phyloP scores from a whole-genome alignment of 2,113 vertebrate species.

The Girardinichthys multiradiatus region DNA sequence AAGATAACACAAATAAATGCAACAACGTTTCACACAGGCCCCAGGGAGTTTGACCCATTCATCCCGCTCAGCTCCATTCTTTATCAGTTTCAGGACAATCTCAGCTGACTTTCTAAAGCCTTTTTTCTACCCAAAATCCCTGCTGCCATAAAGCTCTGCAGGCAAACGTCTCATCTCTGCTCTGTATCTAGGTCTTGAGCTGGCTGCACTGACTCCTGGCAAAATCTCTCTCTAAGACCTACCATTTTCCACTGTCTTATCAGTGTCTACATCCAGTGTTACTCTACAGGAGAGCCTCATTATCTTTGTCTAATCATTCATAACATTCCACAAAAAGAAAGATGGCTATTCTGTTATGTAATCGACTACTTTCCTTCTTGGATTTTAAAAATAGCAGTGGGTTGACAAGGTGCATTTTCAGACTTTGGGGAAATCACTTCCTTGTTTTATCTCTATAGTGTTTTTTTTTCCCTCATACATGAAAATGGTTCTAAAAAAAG shows the following conservation, averaged over 20 bases:
- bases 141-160: not conserved
- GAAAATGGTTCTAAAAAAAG: constrained; percentile 40
- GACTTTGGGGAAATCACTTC: constrained; percentile 43
- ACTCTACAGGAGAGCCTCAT: constrained; percentile 19
- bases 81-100: not conserved
- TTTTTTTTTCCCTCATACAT: constrained; percentile 35
- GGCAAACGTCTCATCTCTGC: not conserved
- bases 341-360: constrained; percentile 10
- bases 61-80: not conserved
- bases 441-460: constrained; percentile 40
- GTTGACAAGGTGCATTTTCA: constrained; percentile 30
- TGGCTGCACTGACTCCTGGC: not conserved
- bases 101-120: not conserved
- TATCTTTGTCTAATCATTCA: constrained; percentile 60
- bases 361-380: constrained; percentile 40
- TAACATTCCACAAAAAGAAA: constrained; percentile 49
- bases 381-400: constrained; percentile 21
- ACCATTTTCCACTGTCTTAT: constrained; percentile 12
- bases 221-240: constrained; percentile 28
- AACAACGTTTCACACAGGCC: not conserved
- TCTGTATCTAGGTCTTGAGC: not conserved
- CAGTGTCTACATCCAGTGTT: constrained; percentile 26
- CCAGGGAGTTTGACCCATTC: not conserved
- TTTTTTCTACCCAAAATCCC: not conserved
- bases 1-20: not conserved